Evolutionary conservation across 2,113 vertebrate species (phyloP).

Genomic region (Epinephelus lanceolatus): DNA sequence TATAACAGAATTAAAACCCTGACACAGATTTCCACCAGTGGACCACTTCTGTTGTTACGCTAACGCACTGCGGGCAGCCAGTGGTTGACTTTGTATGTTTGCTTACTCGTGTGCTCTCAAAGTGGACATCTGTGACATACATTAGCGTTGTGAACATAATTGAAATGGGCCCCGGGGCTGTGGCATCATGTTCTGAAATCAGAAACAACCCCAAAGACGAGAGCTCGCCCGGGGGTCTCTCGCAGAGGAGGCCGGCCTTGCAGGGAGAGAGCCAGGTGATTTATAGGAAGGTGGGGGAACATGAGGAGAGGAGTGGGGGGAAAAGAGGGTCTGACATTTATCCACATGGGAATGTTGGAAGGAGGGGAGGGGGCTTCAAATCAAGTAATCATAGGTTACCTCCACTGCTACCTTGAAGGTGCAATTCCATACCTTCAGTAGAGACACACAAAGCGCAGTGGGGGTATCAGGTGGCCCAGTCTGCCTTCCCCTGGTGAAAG

Average conservation of each 20-base stretch:
- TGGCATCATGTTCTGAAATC: slow-evolving; percentile 78
- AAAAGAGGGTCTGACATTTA: slow-evolving; percentile 57
- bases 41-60: background rate
- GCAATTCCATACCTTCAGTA: slow-evolving; percentile 76
- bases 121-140: slow-evolving; percentile 68
- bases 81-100: slow-evolving; percentile 55
- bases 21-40: background rate
- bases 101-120: slow-evolving; percentile 32
- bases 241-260: slow-evolving; percentile 27
- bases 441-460: slow-evolving; percentile 69
- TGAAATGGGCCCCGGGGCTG: slow-evolving; percentile 64
- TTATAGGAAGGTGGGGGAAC: slow-evolving; percentile 68
- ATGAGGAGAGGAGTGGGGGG: slow-evolving; percentile 44
- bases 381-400: slow-evolving; percentile 73
- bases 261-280: slow-evolving; percentile 68
- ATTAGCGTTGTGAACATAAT: slow-evolving; percentile 64
- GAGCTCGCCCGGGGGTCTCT: slow-evolving; percentile 46
- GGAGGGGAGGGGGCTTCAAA: slow-evolving; percentile 12
- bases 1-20: slow-evolving; percentile 8
- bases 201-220: slow-evolving; percentile 67
- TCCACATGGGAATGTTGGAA: slow-evolving; percentile 64
- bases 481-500: slow-evolving; percentile 57
- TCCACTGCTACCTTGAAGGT: slow-evolving; percentile 78
- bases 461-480: slow-evolving; percentile 72
- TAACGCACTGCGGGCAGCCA: background rate